phyloP scores from a whole-genome alignment of 2,113 vertebrate genomes.

The Corvus moneduloides region DNA sequence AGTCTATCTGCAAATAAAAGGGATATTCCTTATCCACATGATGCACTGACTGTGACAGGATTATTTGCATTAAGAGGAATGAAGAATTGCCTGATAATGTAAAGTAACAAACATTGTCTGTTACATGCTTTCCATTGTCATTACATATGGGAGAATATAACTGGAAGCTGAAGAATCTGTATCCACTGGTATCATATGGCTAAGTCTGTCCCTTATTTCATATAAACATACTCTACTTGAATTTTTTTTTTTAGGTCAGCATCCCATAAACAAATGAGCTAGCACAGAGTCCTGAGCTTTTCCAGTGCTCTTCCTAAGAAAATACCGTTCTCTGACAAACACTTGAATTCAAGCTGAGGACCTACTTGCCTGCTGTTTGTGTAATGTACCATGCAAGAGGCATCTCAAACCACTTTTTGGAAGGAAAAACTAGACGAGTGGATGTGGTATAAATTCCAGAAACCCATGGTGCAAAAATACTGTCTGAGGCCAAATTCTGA shows the following conservation, averaged over 20 bases:
- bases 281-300: neutral
- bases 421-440: neutral
- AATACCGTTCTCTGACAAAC: neutral
- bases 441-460: conserved; percentile 1
- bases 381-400: neutral
- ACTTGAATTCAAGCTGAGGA: neutral
- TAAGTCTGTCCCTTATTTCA: neutral
- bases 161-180: neutral
- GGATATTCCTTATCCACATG: neutral
- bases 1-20: neutral
- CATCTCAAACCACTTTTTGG: neutral
- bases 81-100: neutral
- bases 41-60: neutral
- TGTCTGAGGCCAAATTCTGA: neutral
- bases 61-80: neutral
- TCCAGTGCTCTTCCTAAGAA: neutral
- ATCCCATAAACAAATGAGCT: neutral
- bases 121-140: neutral
- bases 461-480: neutral
- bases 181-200: neutral
- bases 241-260: neutral
- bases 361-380: neutral
- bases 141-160: neutral
- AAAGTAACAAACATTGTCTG: neutral
- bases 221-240: neutral